Evolutionary conservation across 2,888 invertebrate genomes (phyloP).

Genomic region (Noctua comes): DNA sequence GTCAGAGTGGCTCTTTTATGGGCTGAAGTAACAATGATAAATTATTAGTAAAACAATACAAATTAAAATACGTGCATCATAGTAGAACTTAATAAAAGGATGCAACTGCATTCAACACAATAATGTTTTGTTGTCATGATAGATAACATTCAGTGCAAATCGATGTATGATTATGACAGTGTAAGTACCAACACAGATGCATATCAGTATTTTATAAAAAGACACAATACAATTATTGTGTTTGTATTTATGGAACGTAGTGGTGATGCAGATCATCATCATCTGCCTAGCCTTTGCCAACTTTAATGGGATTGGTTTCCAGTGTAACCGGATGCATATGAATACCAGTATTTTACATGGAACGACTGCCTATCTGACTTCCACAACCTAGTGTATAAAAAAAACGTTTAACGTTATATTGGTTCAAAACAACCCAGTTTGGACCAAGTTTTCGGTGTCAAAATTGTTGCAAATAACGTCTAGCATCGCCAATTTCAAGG

Average conservation of each 20-base stretch:
- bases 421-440: not conserved
- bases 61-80: conserved; percentile 3
- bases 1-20: not conserved
- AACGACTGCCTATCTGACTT: too few species aligned
- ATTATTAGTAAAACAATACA: not conserved
- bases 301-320: too few species aligned
- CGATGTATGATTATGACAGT: conserved; percentile 23
- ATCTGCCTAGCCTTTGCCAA: not conserved
- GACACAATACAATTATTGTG: conserved; percentile 3
- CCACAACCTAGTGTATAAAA: too few species aligned
- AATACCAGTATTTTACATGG: too few species aligned
- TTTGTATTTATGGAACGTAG: not conserved
- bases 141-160: conserved; percentile 44
- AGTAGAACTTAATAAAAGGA: not conserved
- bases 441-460: not conserved
- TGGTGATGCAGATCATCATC: not conserved
- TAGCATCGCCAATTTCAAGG: not conserved
- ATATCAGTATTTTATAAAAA: conserved; percentile 29
- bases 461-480: not conserved
- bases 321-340: too few species aligned
- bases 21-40: not conserved
- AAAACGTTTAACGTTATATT: not conserved
- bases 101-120: conserved; percentile 13
- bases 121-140: conserved; percentile 12
- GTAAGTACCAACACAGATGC: not conserved